Evolutionary conservation across 2,797 vertebrate genomes (phyloP).

Genomic region (Neoniphon sammara): DNA sequence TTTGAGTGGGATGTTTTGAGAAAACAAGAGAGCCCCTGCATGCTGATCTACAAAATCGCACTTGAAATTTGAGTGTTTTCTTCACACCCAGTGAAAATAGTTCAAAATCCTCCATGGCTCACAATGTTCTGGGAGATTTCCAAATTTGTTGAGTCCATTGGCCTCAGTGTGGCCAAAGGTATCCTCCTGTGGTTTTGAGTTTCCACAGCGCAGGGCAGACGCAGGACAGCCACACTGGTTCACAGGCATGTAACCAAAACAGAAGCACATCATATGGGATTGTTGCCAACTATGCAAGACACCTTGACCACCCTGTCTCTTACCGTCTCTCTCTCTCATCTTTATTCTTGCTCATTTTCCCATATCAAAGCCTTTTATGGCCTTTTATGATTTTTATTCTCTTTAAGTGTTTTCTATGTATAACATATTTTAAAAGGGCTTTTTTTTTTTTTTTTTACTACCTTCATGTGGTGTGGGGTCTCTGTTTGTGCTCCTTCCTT

Average conservation of each 20-base stretch:
- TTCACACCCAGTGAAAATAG: slow-evolving; percentile 46
- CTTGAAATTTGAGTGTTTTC: slow-evolving; percentile 54
- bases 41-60: slow-evolving; percentile 39
- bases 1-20: slow-evolving; percentile 31
- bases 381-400: no score
- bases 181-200: slow-evolving; percentile 47
- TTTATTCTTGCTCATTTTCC: slow-evolving; percentile 5
- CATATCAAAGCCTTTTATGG: slow-evolving; percentile 1
- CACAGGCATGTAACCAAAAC: slow-evolving; percentile 7
- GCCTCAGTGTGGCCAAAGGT: slow-evolving; percentile 45
- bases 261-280: slow-evolving; percentile 9
- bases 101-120: slow-evolving; percentile 41
- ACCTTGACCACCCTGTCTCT: background rate
- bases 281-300: slow-evolving; percentile 21
- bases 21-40: slow-evolving; percentile 42
- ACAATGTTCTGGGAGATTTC: slow-evolving; percentile 63
- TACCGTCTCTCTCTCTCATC: slow-evolving; percentile 3
- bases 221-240: slow-evolving; percentile 8
- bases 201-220: slow-evolving; percentile 44
- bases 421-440: no score
- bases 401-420: no score
- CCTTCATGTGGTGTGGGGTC: no score
- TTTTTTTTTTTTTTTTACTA: no score
- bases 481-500: no score
- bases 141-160: slow-evolving; percentile 65